Conservation (phyloP, 2,113 vertebrate species). For the Arothron firmamentum region DNA sequence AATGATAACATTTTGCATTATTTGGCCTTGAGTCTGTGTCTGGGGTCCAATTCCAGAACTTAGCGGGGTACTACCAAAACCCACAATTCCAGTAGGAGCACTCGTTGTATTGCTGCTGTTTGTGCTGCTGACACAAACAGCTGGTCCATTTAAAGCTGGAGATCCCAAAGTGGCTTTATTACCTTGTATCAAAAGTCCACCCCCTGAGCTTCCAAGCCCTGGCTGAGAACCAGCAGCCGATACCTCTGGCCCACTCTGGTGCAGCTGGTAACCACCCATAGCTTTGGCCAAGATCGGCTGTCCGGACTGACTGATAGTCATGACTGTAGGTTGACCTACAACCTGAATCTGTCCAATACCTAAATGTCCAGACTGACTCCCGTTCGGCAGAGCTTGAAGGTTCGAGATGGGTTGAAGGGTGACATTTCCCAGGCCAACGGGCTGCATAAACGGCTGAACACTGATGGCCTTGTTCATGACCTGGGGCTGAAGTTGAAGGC, state of each 20-base stretch:
- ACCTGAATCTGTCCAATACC: slow-evolving; percentile 94
- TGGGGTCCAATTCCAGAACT: slow-evolving; percentile 67
- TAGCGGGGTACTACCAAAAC: slow-evolving; percentile 67
- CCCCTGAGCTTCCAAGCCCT: slow-evolving; percentile 72
- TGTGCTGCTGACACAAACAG: slow-evolving; percentile 68
- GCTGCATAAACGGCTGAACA: slow-evolving; percentile 92
- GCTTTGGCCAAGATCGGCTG: slow-evolving; percentile 88
- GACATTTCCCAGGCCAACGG: slow-evolving; percentile 89
- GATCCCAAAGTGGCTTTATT: slow-evolving; percentile 77
- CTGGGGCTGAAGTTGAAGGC: slow-evolving; percentile 85
- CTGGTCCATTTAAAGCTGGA: slow-evolving; percentile 81
- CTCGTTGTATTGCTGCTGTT: slow-evolving; percentile 71
- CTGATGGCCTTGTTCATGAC: slow-evolving; percentile 95
- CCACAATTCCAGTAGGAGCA: slow-evolving; percentile 67
- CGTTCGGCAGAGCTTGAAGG: slow-evolving; percentile 87
- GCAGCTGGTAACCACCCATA: slow-evolving; percentile 85
- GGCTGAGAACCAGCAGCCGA: slow-evolving; percentile 74
- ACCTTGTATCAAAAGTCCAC: slow-evolving; percentile 88
- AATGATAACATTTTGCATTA: slow-evolving; percentile 92
- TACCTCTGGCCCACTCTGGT: slow-evolving; percentile 78
- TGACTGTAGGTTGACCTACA: slow-evolving; percentile 89
- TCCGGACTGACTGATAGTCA: slow-evolving; percentile 90
- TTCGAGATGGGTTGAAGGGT: slow-evolving; percentile 91
- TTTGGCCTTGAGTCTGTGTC: slow-evolving; percentile 74
- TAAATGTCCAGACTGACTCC: slow-evolving; percentile 82